Base-by-base conservation (phyloP, 2,888 invertebrate species). In the Hydraecia micacea region DNA sequence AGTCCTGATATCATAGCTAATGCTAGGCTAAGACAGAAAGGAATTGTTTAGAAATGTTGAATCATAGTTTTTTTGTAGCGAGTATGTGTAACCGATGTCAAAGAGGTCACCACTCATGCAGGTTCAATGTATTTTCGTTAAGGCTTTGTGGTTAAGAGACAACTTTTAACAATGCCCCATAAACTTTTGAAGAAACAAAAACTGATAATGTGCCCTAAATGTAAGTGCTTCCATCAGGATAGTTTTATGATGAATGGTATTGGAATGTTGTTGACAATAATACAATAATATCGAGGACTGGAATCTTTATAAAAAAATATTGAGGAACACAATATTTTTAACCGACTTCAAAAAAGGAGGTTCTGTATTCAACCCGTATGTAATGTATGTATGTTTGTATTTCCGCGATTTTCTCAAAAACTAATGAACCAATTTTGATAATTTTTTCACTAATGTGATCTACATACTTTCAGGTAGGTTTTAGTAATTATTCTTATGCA, bases 101-200 rank as follows among this genome's bases (percentile, higher is more conserved):
- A 90, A 90, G 90, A 91, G 94, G 94, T 95, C 95, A 94, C 92
- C 91, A 91, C 90, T 88, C 91, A 89, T 88, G 87, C 92, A 95
- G 92, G 96, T 95, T 95, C 95, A 95, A 93, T 93, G 95, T 94
- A 93, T 95, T 88, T 89, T 88, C 88, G 91, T 92, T 93, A 94
- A 94, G 91, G 92, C 91, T 91, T 93, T 92, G 91, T 92, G 91
- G 92, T 91, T 60, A 55, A 92, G 89, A 91, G 90, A 91, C 92
- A 90, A 91, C 91, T 91, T 93, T 93, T 93, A 94, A 96, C 94
- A 95, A 95, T 94, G 91, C 91, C 87, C 90, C 91, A 90, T 92
- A 93, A 93, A 93, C 91, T 91, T 92, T 92, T 73, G 58, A 82
- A 85, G 73, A 88, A 78, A 78, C 79, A 46, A 87, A 92, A 92